Base-by-base conservation (phyloP, 2,797 vertebrate genomes). In the Cossypha heuglini region DNA sequence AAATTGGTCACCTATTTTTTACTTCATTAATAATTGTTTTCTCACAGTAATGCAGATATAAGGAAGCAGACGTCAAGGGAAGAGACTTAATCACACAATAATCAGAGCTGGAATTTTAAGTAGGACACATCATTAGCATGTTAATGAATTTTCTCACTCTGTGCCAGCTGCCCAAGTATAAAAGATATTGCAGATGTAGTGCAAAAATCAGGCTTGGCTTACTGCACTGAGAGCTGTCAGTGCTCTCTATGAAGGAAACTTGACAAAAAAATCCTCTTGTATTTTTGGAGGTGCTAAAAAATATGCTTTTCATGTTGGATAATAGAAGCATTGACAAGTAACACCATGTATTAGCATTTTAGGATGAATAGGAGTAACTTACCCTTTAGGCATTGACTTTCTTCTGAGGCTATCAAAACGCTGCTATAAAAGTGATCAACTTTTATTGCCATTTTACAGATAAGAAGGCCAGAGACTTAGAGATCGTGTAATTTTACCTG, bases 101-200 rank as follows among this genome's bases (percentile, higher is more conserved):
- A 98, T 97, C 96, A 96, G 97, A 96, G 55, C 95, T 97, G 84
- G 97, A 97, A 97, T 98, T 98, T 97, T 97, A 97, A 98, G 96
- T 94, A 97, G 96, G 93, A 82, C 79, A 69, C 88, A 94, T 97
- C 96, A 97, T 98, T 98, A 97, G 94, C 91, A 98, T 97, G 97
- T 95, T 97, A 97, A 97, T 98, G 97, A 95, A 91, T 96, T 97
- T 97, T 87, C 96, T 97, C 87, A 88, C 90, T 95, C 95, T 89
- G 76, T 86, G 86, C 96, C 96, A 94, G 97, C 97, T 97, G 96
- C 96, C 93, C 76, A 66, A 86, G 67, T 88, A 93, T 96, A 95
- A 97, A 97, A 96, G 95, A 92, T 92, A 92, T 91, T 97, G 88
- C 96, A 95, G 96, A 91, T 94, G 95, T 77, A 95, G 88, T 94